A percentile compares a stretch with the other conserved stretches of the same genome.
Evolutionary conservation across 1,140 invertebrate species (phyloP).

Genomic region (Branchinecta lynchi): DNA sequence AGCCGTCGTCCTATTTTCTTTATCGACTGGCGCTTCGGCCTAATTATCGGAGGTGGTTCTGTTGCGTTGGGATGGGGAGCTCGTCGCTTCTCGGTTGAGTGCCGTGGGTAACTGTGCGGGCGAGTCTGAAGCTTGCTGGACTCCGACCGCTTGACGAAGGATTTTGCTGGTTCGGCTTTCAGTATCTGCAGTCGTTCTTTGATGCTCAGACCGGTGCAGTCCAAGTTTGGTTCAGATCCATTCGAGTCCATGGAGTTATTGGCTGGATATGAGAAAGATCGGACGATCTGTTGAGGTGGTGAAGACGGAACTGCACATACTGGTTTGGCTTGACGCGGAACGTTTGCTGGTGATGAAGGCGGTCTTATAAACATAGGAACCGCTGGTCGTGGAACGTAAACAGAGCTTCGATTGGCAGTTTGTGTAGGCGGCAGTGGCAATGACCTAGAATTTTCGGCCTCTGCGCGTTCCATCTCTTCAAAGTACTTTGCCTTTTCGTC

Average conservation of each 20-base stretch:
- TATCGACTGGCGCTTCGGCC: no score
- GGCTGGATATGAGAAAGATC: no score
- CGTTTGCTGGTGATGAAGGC: no score
- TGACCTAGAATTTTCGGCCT: background rate
- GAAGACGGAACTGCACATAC: no score
- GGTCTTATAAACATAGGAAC: no score
- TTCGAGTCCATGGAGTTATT: background rate
- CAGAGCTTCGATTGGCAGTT: no score
- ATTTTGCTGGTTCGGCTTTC: constrained; percentile 3
- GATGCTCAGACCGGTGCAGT: background rate
- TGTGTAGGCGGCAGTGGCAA: no score
- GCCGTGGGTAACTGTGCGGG: background rate
- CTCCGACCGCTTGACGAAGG: background rate
- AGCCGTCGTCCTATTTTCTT: no score
- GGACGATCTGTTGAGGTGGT: no score
- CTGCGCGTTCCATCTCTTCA: background rate
- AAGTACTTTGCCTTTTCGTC: background rate
- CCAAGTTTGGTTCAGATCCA: background rate
- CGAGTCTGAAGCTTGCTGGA: background rate
- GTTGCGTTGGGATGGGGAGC: background rate
- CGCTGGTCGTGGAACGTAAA: no score
- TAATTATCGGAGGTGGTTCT: no score
- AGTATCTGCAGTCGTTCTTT: background rate
- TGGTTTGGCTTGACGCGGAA: no score
- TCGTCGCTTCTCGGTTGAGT: background rate